phyloP scores from a whole-genome alignment of 2,113 vertebrate species.

The Perccottus glenii region DNA sequence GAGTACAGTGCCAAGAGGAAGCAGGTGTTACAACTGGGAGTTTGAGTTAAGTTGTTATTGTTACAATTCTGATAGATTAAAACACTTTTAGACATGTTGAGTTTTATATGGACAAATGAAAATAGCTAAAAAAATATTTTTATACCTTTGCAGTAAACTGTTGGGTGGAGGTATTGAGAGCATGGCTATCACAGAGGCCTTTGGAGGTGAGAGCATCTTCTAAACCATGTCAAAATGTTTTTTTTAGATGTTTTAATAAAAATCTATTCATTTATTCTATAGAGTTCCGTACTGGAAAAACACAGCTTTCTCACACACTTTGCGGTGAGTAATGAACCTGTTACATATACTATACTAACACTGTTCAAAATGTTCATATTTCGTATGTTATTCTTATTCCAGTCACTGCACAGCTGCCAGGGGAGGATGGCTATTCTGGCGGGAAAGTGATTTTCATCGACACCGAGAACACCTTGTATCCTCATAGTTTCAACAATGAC shows the following conservation, averaged over 20 bases:
- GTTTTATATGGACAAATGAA: neutral
- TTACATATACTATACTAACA: neutral
- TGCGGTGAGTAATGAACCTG: conserved; percentile 84
- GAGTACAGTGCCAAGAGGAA: conserved; percentile 93
- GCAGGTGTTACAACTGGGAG: conserved; percentile 94
- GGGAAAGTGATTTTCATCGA: conserved; percentile 98
- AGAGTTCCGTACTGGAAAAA: conserved; percentile 99
- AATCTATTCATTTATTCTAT: conserved; percentile 22
- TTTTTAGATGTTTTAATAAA: neutral
- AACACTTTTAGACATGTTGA: neutral
- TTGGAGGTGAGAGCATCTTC: conserved; percentile 86
- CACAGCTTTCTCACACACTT: conserved; percentile 95
- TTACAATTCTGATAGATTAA: neutral
- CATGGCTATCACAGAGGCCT: conserved; percentile 98
- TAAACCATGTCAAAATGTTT: neutral
- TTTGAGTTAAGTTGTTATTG: conserved; percentile 87
- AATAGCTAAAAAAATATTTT: neutral
- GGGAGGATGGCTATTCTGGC: conserved; percentile 88
- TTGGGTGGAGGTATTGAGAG: conserved; percentile 97
- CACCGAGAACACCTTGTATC: conserved; percentile 99
- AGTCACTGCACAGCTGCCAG: conserved; percentile 96
- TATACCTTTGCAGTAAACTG: conserved; percentile 85
- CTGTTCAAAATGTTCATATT: neutral
- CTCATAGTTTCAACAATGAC: conserved; percentile 14
- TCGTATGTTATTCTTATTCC: conserved; percentile 14